Conservation (phyloP, 2,888 invertebrate genomes). For the Sympetrum striolatum region DNA sequence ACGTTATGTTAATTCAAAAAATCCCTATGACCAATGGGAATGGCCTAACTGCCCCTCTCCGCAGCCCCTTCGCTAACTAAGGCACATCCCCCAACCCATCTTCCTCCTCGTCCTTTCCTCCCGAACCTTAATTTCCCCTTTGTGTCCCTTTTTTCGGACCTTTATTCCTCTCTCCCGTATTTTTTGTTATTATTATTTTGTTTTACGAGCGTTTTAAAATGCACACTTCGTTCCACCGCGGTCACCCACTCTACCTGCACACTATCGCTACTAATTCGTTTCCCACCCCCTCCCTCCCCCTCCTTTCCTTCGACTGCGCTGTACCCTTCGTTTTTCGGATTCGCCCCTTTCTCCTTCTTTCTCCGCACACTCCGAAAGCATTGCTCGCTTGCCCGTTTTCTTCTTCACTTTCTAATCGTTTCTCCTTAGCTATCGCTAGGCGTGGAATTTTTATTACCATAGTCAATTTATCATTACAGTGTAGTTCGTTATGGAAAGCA, state of each 20-base stretch:
- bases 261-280: conserved; percentile 39
- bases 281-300: neutral
- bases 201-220: conserved; percentile 42
- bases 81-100: neutral
- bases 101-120: conserved; percentile 2
- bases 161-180: conserved; percentile 17
- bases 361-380: neutral
- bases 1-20: conserved; percentile 2
- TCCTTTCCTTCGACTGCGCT: neutral
- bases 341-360: neutral
- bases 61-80: neutral
- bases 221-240: conserved; percentile 38
- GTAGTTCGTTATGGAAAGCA: too few species aligned
- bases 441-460: too few species aligned
- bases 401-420: neutral
- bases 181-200: conserved; percentile 30
- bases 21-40: conserved; percentile 12
- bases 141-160: neutral
- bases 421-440: neutral
- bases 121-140: conserved; percentile 26
- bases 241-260: conserved; percentile 40
- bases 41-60: neutral
- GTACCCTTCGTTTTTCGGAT: neutral
- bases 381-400: neutral
- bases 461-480: too few species aligned